Conservation (phyloP, 2,888 invertebrate genomes). For the Acrobasis repandana region DNA sequence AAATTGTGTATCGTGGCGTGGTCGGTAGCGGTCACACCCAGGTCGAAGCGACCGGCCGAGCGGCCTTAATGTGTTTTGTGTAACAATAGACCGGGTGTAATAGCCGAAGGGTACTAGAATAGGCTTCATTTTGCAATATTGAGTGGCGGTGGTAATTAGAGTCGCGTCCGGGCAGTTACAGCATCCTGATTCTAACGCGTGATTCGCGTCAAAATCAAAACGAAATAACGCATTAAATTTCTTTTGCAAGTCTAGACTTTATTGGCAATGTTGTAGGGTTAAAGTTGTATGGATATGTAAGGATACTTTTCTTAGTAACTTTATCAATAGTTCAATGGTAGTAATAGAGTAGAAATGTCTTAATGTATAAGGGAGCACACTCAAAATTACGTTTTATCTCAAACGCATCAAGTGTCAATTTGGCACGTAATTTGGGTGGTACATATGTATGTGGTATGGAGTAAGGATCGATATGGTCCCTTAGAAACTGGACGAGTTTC, state of each 20-base stretch:
- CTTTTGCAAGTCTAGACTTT: constrained; percentile 34
- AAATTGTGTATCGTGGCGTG: constrained; percentile 58
- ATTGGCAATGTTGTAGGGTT: constrained; percentile 26
- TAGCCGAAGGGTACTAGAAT: constrained; percentile 68
- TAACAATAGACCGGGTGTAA: constrained; percentile 69
- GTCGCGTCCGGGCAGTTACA: constrained; percentile 72
- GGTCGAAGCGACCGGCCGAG: constrained; percentile 56
- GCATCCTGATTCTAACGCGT: constrained; percentile 78
- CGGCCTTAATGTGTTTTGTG: constrained; percentile 61
- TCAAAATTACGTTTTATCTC: constrained; percentile 32
- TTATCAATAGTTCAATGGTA: constrained; percentile 42
- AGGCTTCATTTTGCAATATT: constrained; percentile 77
- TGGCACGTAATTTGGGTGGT: constrained; percentile 26
- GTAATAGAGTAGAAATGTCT: constrained; percentile 35
- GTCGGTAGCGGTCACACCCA: constrained; percentile 60
- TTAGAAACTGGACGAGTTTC: constrained; percentile 72
- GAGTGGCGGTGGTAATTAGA: constrained; percentile 78
- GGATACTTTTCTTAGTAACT: constrained; percentile 42
- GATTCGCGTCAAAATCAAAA: constrained; percentile 35
- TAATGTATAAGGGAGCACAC: constrained; percentile 45
- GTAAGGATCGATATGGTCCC: constrained; percentile 61
- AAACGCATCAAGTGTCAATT: constrained; percentile 25
- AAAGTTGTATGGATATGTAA: constrained; percentile 33
- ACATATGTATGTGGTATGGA: constrained; percentile 35
- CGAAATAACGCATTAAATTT: constrained; percentile 29